phyloP scores from a whole-genome alignment of 2,888 invertebrate species.

The Coelopa pilipes region DNA sequence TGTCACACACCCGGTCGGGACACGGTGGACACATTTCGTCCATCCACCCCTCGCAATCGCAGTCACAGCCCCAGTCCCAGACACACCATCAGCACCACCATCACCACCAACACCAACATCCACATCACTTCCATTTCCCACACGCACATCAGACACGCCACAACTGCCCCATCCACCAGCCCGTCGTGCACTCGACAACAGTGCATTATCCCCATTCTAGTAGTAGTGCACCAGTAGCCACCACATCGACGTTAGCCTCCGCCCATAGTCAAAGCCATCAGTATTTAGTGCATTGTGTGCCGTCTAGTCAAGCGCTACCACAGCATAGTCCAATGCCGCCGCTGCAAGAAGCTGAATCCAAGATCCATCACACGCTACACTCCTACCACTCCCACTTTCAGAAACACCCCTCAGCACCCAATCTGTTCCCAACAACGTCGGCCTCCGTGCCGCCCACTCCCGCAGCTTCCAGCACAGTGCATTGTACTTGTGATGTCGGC shows the following conservation, averaged over 20 bases:
- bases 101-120: constrained; percentile 40
- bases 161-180: constrained; percentile 44
- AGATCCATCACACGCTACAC: constrained; percentile 38
- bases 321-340: constrained; percentile 61
- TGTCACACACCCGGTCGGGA: constrained; percentile 7
- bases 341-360: constrained; percentile 56
- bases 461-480: constrained; percentile 53
- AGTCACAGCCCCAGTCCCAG: constrained; percentile 34
- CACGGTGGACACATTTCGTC: background rate
- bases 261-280: constrained; percentile 63
- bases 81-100: constrained; percentile 32
- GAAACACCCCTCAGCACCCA: constrained; percentile 63
- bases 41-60: constrained; percentile 42
- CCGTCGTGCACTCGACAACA: constrained; percentile 30
- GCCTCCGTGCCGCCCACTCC: constrained; percentile 55
- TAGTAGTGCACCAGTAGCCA: constrained; percentile 60
- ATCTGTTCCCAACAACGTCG: constrained; percentile 55
- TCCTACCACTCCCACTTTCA: constrained; percentile 61
- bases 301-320: constrained; percentile 55
- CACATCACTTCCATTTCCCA: constrained; percentile 39
- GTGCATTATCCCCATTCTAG: constrained; percentile 44
- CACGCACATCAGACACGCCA: constrained; percentile 41
- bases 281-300: constrained; percentile 63
- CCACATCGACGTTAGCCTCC: constrained; percentile 56
- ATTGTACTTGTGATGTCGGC: constrained; percentile 63